Evolutionary conservation across 2,888 invertebrate species (phyloP).

Genomic region (Hipparchia sbordonii): DNA sequence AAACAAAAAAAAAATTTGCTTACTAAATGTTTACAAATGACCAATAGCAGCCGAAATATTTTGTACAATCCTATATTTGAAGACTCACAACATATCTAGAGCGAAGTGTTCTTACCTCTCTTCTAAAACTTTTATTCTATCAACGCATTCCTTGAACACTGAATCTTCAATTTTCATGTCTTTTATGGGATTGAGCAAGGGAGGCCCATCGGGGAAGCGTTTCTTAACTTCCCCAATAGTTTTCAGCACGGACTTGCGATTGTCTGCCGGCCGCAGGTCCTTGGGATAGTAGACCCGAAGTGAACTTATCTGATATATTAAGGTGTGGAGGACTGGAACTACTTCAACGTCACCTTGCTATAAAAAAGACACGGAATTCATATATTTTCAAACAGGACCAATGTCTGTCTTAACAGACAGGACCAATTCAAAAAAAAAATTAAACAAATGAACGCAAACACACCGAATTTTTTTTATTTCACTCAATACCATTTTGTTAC

Average conservation of each 20-base stretch:
- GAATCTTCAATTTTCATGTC: constrained; percentile 97
- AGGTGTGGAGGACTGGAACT: constrained; percentile 91
- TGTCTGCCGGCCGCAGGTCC: constrained; percentile 93
- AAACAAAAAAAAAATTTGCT: too few relatives aligned
- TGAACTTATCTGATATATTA: constrained; percentile 94
- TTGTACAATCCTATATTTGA: too few relatives aligned
- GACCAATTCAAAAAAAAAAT: not conserved
- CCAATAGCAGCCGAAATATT: too few relatives aligned
- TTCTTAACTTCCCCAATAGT: constrained; percentile 94
- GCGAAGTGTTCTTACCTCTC: constrained; percentile 76
- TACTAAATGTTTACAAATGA: too few relatives aligned
- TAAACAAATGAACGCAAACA: not conserved
- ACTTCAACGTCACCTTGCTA: constrained; percentile 94
- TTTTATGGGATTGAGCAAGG: constrained; percentile 94
- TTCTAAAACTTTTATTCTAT: constrained; percentile 92
- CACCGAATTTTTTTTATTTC: too few relatives aligned
- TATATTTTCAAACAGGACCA: not conserved
- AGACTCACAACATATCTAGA: not conserved
- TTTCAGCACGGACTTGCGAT: constrained; percentile 92
- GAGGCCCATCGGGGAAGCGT: constrained; percentile 93
- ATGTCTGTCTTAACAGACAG: too few relatives aligned
- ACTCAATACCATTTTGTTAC: too few relatives aligned
- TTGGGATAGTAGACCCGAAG: constrained; percentile 95
- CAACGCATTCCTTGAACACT: constrained; percentile 90
- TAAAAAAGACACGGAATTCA: constrained; percentile 3